Evolutionary conservation across 2,113 vertebrate species (phyloP).

Genomic region (Raja brachyura): DNA sequence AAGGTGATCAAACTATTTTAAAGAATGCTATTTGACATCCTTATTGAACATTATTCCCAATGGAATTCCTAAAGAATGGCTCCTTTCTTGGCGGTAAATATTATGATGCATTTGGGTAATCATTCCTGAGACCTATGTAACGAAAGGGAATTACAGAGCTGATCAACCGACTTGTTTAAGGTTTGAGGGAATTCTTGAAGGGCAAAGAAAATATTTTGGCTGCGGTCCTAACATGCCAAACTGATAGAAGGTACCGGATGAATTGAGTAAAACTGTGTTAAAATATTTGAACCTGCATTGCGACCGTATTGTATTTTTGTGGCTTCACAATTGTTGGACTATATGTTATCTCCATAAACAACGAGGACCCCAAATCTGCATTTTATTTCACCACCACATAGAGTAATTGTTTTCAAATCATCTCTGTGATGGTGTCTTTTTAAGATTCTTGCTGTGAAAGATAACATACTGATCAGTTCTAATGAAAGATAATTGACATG

Average conservation of each 20-base stretch:
- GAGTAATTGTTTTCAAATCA: background rate
- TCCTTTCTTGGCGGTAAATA: background rate
- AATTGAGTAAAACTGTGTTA: background rate
- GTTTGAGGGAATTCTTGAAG: background rate
- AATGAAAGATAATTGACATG: no score
- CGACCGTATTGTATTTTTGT: background rate
- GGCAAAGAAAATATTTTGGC: background rate
- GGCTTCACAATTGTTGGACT: background rate
- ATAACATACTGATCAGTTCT: no score
- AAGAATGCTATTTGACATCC: background rate
- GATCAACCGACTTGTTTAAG: background rate
- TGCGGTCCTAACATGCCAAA: background rate
- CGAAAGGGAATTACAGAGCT: background rate
- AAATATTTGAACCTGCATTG: background rate
- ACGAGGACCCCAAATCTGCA: background rate
- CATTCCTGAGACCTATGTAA: background rate
- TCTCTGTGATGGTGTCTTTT: background rate
- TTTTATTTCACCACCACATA: background rate
- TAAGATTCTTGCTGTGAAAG: background rate
- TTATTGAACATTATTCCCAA: background rate
- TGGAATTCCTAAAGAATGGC: background rate
- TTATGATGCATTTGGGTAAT: background rate
- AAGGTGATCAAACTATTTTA: background rate
- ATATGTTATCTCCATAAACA: background rate
- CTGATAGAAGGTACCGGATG: background rate